Base-by-base conservation (phyloP, 1,140 invertebrate species). In the Aleiodes sp. region DNA sequence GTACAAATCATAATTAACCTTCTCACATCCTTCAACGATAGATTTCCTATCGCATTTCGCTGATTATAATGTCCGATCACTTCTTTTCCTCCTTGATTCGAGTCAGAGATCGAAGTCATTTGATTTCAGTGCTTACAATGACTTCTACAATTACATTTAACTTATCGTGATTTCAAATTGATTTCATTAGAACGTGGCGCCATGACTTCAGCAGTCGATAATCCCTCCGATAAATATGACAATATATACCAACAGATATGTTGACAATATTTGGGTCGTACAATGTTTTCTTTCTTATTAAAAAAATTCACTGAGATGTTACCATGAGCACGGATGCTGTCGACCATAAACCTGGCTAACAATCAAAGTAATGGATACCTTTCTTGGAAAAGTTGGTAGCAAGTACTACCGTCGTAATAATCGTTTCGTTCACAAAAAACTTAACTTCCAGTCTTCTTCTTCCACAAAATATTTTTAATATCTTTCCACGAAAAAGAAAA, bases 291-390 rank as follows among this genome's bases (percentile, higher is more conserved):
- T 52, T 52, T 52, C 16, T 1, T n/a, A n/a, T n/a, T 10, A 21
- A 19, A 21, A 52, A 24, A 52, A 52, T 52, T 52, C 10, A 52
- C 21, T 21, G 46, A 9, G 46, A 21, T 21, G n/a, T n/a, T n/a
- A n/a, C n/a, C n/a, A n/a, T n/a, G n/a, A n/a, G 41, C 59, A 28
- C 39, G 70, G 70, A 70, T 70, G 67, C 73, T 63, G 69, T 66
- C 70, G 75, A 73, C 74, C 75, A 74, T 80, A 80, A 77, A 78
- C 72, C 74, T 70, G 68, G n/a, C 73, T 72, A 77, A 81, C 77
- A 79, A 80, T 81, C 80, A 80, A 66, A 73, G 72, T 81, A 81
- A 81, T 81, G 73, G 79, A 78, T 77, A 76, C 70, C 72, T 24
- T 80, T 79, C 75, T 68, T 71, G 71, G 79, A 79, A 81, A 79